Evolutionary conservation across 2,888 invertebrate species (phyloP), one percentile per base, ranked within the genome.

Genomic region (Cantharis lateralis): DNA sequence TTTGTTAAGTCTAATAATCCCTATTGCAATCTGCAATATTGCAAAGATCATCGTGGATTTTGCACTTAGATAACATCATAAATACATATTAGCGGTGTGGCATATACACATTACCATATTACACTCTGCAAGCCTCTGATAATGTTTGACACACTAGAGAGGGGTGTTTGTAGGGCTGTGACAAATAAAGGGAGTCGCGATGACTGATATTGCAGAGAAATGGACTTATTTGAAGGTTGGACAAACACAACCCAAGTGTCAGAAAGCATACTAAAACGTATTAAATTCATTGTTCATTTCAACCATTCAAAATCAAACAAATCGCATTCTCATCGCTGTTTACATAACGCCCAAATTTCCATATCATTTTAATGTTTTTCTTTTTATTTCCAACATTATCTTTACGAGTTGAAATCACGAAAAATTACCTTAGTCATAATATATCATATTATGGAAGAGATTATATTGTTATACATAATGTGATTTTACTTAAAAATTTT

Each of bases 1-100:
- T 83, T 83, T 84, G 83, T 84, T 84, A 84, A 80, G 79, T 71
- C 83, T 82, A 84, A 85, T 84, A 85, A 85, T 85, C 84, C 82
- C 82, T 84, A 85, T 85, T 84, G 85, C 82, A 79, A 80, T 81
- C 81, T 79, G 80, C 81, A 82, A 82, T 83, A 81, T 80, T 78
- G 80, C 78, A 79, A 77, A 74, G 80, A 80, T 78, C 76, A 74
- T 74, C 70, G 74, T 74, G 76, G 76, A 74, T 78, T 76, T 76
- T 72, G 63, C 28, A 64, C 66, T 71, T 75, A 73, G 80, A 82
- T 84, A 85, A 83, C 83, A 83, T 83, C 84, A 82, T 85, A 84
- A 85, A 85, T 85, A 84, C 84, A 84, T 81, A 85, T 85, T 85
- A 83, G 83, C 78, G 72, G 79, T 77, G 76, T 77, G 72, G 78